These are phyloP conservation scores for Pterois miles DNA, from an alignment of 2,797 vertebrate genomes.

Conservation along the genomic window DNA sequence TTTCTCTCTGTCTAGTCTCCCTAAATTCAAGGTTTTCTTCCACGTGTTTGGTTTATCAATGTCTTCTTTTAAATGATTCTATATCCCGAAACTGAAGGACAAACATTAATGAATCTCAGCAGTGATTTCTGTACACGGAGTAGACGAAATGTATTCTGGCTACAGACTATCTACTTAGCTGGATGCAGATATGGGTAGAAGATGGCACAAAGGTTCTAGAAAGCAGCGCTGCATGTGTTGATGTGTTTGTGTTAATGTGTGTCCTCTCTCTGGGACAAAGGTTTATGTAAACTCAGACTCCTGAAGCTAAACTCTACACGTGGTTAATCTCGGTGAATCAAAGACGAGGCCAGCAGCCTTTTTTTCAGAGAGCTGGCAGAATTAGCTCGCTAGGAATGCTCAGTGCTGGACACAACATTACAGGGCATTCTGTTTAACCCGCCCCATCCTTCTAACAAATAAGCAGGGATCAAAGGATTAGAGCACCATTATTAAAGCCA, in stretches of 20 bases:
- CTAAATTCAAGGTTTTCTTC: constrained; percentile 23
- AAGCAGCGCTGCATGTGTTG: constrained; percentile 11
- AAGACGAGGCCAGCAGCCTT: constrained; percentile 53
- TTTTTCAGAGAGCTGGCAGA: constrained; percentile 51
- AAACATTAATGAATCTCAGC: constrained; percentile 41
- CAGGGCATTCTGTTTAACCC: constrained; percentile 60
- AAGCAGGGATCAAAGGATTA: constrained; percentile 66
- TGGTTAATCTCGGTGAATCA: constrained; percentile 54
- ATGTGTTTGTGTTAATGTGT: constrained; percentile 10
- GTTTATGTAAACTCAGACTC: constrained; percentile 54
- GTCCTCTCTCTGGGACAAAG: constrained; percentile 20
- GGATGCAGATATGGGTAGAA: constrained; percentile 34
- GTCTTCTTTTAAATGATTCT: constrained; percentile 13
- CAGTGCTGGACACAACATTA: constrained; percentile 40
- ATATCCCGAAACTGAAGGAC: constrained; percentile 17
- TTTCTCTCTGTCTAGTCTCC: not conserved
- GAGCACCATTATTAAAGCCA: constrained; percentile 61
- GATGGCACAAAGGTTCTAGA: constrained; percentile 18
- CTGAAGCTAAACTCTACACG: constrained; percentile 42
- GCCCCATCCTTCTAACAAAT: constrained; percentile 57
- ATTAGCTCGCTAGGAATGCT: constrained; percentile 46
- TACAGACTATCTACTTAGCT: constrained; percentile 39
- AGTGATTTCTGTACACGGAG: constrained; percentile 20
- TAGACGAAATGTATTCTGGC: constrained; percentile 27
- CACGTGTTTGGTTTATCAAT: constrained; percentile 2